Base-by-base conservation (phyloP, 2,113 vertebrate species). In the Bujurquina vittata region DNA sequence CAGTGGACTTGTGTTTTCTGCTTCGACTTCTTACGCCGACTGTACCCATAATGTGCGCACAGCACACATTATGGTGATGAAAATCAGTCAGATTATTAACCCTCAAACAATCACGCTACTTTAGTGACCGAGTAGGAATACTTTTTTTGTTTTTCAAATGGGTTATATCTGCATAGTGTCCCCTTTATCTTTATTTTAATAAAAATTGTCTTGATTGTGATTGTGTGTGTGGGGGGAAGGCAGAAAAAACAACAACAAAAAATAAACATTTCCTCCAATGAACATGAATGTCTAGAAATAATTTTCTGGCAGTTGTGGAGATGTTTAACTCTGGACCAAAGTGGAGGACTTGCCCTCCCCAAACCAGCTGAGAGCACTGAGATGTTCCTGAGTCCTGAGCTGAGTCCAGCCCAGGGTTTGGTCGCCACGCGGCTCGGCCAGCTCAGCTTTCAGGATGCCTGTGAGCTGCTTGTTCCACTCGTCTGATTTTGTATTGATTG, bases 381-480 rank as follows among this genome's bases (percentile, higher is more conserved):
- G 22, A 0, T 52, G 49, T 6, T 52, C 49, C 17, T 52, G 17
- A 18, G 17, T 65, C 62, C 20, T 26, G n/a, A 43, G n/a, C n/a
- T 0, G 1, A 43, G 0, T 23, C 22, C 62, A 46, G 37, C 43
- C 37, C 22, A 3, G 14, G 37, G 7, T 67, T 67, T 67, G 23
- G 14, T 46, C 22, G 14, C 37, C 37, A 43, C 12, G 20, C 11
- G 33, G 33, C 60, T 0, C 5, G 0, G 7, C 29, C 46, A 29
- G 26, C 49, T 73, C 67, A 54, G 46, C 67, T 52, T 26, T 72
- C 67, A 54, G 46, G 5, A 72, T 31, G 46, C 26, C 46, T 7
- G 1, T 72, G 67, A 72, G 29, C 18, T 29, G 26, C 67, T 54
- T 72, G 67, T 72, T 72, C 67, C 67, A 54, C 26, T 52, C 0